These are phyloP conservation scores for Leptosomus discolor DNA, from an alignment of 2,113 vertebrate species.

Conservation along the genomic window DNA sequence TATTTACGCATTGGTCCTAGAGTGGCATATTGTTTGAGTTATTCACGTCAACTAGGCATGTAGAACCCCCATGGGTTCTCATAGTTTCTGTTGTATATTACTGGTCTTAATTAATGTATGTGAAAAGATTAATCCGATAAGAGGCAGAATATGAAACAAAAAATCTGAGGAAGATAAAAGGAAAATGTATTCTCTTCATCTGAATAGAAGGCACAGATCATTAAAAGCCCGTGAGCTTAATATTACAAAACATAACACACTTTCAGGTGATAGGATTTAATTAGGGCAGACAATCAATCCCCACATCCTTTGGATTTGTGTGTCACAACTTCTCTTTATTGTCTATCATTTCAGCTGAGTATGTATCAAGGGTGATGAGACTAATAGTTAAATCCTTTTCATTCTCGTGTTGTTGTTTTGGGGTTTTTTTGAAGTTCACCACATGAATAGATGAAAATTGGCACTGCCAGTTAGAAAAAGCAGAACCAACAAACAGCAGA, in stretches of 20 bases:
- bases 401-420: neutral
- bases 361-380: neutral
- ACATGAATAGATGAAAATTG: slow-evolving; percentile 47
- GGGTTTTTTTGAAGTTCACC: neutral
- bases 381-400: neutral
- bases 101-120: neutral
- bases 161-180: neutral
- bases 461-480: slow-evolving; percentile 24
- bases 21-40: neutral
- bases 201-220: neutral
- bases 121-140: neutral
- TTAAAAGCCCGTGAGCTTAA: neutral
- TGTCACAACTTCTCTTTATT: neutral
- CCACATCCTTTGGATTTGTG: neutral
- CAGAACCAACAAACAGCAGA: neutral
- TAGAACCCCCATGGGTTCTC: neutral
- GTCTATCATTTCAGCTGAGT: neutral
- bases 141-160: neutral
- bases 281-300: neutral
- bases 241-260: neutral
- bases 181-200: neutral
- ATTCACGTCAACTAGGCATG: neutral
- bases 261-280: neutral
- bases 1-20: neutral
- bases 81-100: neutral